These are phyloP conservation scores for Xenopus laevis DNA, from an alignment of 2,113 vertebrate species.

Conservation along the genomic window DNA sequence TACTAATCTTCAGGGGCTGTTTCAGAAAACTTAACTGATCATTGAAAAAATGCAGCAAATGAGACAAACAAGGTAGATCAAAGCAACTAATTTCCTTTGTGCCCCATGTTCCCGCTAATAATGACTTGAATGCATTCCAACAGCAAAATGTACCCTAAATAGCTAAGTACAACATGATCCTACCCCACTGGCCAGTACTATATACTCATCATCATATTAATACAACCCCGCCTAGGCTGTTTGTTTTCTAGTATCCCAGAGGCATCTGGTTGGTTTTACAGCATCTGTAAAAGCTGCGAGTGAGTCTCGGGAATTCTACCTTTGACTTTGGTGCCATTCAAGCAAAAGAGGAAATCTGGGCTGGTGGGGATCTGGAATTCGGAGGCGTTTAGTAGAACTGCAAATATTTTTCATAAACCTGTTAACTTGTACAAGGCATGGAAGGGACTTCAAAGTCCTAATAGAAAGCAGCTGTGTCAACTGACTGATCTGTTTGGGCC, in stretches of 20 bases:
- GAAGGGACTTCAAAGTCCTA: slow-evolving; percentile 53
- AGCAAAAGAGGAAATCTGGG: slow-evolving; percentile 37
- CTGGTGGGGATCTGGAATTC: slow-evolving; percentile 35
- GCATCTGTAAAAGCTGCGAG: slow-evolving; percentile 41
- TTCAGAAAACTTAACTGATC: too few relatives aligned
- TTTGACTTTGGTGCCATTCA: slow-evolving; percentile 42
- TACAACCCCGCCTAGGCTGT: slow-evolving; percentile 7
- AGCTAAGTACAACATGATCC: background rate
- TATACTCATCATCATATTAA: slow-evolving; percentile 19
- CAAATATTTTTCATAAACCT: slow-evolving; percentile 47
- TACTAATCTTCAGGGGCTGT: too few relatives aligned
- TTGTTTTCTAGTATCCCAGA: slow-evolving; percentile 15
- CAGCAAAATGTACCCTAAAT: background rate
- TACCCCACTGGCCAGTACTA: slow-evolving; percentile 12
- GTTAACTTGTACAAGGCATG: slow-evolving; percentile 49
- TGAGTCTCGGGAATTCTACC: slow-evolving; percentile 24
- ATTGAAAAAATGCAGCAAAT: too few relatives aligned
- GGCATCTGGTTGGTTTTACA: slow-evolving; percentile 41
- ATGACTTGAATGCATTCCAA: too few relatives aligned
- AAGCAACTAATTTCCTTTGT: too few relatives aligned
- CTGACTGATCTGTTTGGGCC: slow-evolving; percentile 27
- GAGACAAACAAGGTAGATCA: too few relatives aligned
- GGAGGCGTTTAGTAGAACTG: slow-evolving; percentile 42
- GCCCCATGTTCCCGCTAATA: too few relatives aligned
- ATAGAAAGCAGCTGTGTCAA: slow-evolving; percentile 54